Evolutionary conservation across 2,888 invertebrate species (phyloP), one percentile per base, ranked within the genome.

Genomic region (Scaptomyza cyrtandrae): DNA sequence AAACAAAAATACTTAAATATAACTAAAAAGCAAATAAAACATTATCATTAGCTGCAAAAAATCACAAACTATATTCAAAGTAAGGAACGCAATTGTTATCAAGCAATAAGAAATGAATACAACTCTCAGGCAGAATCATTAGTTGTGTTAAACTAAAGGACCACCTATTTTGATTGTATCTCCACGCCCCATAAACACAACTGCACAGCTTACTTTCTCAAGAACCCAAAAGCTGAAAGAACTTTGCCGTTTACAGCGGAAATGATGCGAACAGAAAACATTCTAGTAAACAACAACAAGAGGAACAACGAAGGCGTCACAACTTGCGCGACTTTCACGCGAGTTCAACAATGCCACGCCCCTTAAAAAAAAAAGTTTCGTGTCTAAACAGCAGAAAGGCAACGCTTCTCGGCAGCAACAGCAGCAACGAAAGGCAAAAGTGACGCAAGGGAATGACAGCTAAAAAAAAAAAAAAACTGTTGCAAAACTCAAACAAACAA

Each of bases 201-300:
- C 49, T 61, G 52, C 56, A 45, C 14, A 48, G 16, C 49, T 50
- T 55, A 44, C 29, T 57, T 64, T 55, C 44, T 27, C 50, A 48
- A 43, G 33, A 50, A 54, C 13, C 41, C 48, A 6, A n/a, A 7
- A 16, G 33, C 41, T n/a, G 7, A 39, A 43, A 39, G 41, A 70
- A 70, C 43, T 66, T 74, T 71, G 33, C 9, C n/a, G 49, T 10
- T 24, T 27, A 7, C 57, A 58, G 44, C 67, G 58, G 67, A 75
- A 75, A 75, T 75, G 75, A 75, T 61, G 71, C 67, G 57, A 58
- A 39, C n/a, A 48, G 61, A 66, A 75, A 50, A 61, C 55, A 71
- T 66, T 57, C 33, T 33, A 63, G 60, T 60, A 44, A 58, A 68
- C 52, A 58, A 71, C 48, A 52, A 49, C 31, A 58, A 71, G 41